Base-by-base conservation (phyloP, 2,113 vertebrate species). In the Seriola rivoliana region DNA sequence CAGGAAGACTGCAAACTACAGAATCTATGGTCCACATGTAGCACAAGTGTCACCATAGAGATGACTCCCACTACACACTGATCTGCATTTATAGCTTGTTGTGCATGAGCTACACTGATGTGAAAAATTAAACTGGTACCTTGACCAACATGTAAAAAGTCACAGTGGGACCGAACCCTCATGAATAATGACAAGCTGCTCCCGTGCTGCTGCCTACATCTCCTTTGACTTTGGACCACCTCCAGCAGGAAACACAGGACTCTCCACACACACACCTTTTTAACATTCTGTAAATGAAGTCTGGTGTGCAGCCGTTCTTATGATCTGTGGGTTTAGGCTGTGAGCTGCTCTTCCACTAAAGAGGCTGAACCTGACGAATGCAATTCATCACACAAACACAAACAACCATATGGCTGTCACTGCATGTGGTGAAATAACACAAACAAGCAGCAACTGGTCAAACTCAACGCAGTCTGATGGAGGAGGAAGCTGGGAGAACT, bases 321-420 rank as follows among this genome's bases (percentile, higher is more conserved):
- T 81, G 11, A 75, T 82, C 29, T 75, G 40, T 71, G 63, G 38
- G 64, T 87, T 87, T 13, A 59, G 17, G 76, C 66, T 78, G 54
- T 52, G 70, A 81, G 72, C 66, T 36, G 58, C 38, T 85, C 70
- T 64, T 57, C 36, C 64, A 62, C 58, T 9, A 13, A 62, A 57
- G 65, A 19, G 58, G 71, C 75, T 66, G 57, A 84, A 75, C 38
- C 57, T 40, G 63, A 78, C n/a, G 3, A 72, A 69, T 46, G 32
- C 52, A 79, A 74, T 66, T 67, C 59, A 78, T 80, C 81, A 78
- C 69, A 75, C 25, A 64, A 79, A 72, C 65, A 63, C 48, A 59
- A 54, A 50, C 78, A 66, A 81, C 75, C 85, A 89, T 85, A 86
- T 82, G 78, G 66, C 66, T 76, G 69, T 86, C 85, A 67, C 77